Conservation (phyloP, 2,888 invertebrate species). For the Diaprepes abbreviatus region DNA sequence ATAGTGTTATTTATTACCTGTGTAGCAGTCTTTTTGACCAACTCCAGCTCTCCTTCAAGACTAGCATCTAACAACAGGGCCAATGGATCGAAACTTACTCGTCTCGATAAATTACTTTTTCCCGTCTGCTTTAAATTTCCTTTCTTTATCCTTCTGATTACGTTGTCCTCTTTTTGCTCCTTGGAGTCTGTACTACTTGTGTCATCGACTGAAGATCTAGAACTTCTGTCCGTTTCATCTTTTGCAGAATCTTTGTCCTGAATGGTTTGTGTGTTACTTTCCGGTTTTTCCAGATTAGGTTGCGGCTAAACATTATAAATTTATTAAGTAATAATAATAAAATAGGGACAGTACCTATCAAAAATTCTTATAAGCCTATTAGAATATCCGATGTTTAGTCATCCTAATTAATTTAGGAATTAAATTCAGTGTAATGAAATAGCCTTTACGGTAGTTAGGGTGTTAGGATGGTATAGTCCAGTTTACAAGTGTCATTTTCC, state of each 20-base stretch:
- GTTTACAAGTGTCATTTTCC: too few relatives aligned
- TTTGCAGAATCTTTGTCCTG: constrained; percentile 43
- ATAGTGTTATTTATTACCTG: constrained; percentile 76
- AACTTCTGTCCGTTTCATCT: constrained; percentile 58
- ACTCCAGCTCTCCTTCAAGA: constrained; percentile 96
- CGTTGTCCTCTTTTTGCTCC: constrained; percentile 64
- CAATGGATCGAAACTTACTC: constrained; percentile 97
- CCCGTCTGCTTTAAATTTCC: constrained; percentile 84
- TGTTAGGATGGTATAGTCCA: too few relatives aligned
- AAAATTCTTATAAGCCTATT: too few relatives aligned
- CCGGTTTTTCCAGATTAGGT: constrained; percentile 25
- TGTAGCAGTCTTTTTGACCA: constrained; percentile 94
- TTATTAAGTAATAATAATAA: too few relatives aligned
- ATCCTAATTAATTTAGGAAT: too few relatives aligned
- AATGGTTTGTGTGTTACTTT: neutral
- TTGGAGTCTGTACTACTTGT: constrained; percentile 45
- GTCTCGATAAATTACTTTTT: constrained; percentile 77
- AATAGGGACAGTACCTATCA: too few relatives aligned
- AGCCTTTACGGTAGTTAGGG: too few relatives aligned
- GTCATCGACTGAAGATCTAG: constrained; percentile 53
- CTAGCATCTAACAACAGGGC: constrained; percentile 97
- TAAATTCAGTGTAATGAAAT: too few relatives aligned
- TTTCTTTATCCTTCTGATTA: constrained; percentile 81
- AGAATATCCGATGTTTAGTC: too few relatives aligned
- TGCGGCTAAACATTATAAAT: neutral